Percentiles rank a stretch among this genome's conserved stretches.
phyloP scores from a whole-genome alignment of 2,113 vertebrate species.

The Stegastes partitus region DNA sequence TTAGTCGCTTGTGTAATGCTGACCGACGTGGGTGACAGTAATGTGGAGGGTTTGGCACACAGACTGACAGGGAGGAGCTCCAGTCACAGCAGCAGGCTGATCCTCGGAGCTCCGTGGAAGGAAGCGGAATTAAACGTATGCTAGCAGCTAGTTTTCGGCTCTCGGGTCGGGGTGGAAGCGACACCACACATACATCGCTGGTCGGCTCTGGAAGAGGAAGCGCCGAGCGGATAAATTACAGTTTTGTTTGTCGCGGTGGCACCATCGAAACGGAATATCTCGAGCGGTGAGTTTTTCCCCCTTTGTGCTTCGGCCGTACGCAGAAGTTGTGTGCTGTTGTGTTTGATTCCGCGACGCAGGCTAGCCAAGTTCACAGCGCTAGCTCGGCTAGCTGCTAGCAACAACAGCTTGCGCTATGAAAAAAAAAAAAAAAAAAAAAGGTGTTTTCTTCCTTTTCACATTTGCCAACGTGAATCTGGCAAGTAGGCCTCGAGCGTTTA shows the following conservation, averaged over 20 bases:
- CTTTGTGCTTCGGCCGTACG: neutral
- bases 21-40: neutral
- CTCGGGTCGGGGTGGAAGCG: conserved; percentile 56
- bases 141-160: conserved; percentile 72
- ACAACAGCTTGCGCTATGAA: conserved; percentile 61
- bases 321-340: conserved; percentile 52
- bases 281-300: conserved; percentile 74
- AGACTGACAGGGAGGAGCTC: conserved; percentile 66
- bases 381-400: conserved; percentile 70
- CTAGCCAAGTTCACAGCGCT: conserved; percentile 58
- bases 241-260: conserved; percentile 26
- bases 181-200: conserved; percentile 47
- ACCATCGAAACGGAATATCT: conserved; percentile 44
- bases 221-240: conserved; percentile 46
- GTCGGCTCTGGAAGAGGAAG: conserved; percentile 56
- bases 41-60: neutral
- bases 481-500: neutral
- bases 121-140: conserved; percentile 82
- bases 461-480: conserved; percentile 52
- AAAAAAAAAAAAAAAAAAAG: conserved; percentile 30
- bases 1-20: neutral
- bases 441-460: conserved; percentile 71
- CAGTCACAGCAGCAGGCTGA: conserved; percentile 39
- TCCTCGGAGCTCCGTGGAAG: conserved; percentile 66
- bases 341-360: conserved; percentile 51